Conservation (phyloP, 2,113 vertebrate genomes). For the Aptenodytes patagonicus region DNA sequence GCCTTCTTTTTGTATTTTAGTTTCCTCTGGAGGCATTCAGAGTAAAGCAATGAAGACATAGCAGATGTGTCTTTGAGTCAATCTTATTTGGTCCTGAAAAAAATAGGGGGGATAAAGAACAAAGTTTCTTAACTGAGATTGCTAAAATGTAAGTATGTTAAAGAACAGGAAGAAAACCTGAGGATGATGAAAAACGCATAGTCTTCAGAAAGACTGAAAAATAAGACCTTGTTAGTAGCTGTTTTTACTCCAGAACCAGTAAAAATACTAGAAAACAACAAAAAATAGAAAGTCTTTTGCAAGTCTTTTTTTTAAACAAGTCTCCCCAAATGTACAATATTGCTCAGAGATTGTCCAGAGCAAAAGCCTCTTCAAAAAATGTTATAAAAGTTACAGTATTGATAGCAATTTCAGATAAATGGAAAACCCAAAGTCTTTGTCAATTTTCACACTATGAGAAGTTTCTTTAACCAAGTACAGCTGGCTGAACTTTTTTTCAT, state of each 20-base stretch:
- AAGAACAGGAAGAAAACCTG: background rate
- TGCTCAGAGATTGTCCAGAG: background rate
- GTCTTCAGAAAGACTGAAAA: background rate
- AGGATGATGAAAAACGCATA: background rate
- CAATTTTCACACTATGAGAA: background rate
- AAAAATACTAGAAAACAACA: background rate
- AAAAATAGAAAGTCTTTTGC: background rate
- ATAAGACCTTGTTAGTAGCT: background rate
- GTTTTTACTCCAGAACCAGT: background rate
- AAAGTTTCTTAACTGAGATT: background rate
- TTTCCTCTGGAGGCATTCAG: background rate
- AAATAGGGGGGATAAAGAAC: background rate
- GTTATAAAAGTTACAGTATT: background rate
- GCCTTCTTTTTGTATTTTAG: background rate
- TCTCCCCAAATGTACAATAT: background rate
- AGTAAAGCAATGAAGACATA: background rate
- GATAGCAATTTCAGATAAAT: background rate
- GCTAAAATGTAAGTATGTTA: background rate
- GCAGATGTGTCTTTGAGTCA: background rate
- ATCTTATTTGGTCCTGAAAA: background rate
- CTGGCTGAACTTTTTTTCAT: background rate
- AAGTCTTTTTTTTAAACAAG: background rate
- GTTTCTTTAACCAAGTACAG: background rate
- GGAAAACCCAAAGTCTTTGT: background rate
- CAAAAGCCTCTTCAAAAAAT: background rate